Percentiles rank a stretch among this genome's conserved stretches.
Conservation (phyloP, 2,888 invertebrate genomes). For the Epiblema foenella region DNA sequence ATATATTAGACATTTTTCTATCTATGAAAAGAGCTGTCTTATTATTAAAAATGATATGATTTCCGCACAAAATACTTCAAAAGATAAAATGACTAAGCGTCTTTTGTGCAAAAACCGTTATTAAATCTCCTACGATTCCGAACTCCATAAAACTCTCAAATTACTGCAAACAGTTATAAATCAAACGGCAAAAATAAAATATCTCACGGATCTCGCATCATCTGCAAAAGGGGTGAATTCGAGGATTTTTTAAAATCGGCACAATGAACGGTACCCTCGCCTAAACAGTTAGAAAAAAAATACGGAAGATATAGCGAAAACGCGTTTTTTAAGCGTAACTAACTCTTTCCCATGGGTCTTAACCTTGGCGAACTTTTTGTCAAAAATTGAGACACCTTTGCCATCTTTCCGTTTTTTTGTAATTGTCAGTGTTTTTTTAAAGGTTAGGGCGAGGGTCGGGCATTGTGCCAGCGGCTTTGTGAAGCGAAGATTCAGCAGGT, state of each 20-base stretch:
- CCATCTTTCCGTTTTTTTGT: slow-evolving; percentile 79
- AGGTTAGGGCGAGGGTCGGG: slow-evolving; percentile 72
- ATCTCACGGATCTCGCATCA: slow-evolving; percentile 79
- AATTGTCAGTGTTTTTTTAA: slow-evolving; percentile 64
- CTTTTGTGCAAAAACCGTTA: slow-evolving; percentile 69
- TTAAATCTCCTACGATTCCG: slow-evolving; percentile 70
- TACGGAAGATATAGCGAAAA: slow-evolving; percentile 74
- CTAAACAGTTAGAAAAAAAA: slow-evolving; percentile 76
- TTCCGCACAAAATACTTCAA: slow-evolving; percentile 20
- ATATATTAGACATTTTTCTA: background rate
- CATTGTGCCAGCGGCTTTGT: slow-evolving; percentile 64
- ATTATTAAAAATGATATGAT: slow-evolving; percentile 10
- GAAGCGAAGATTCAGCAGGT: slow-evolving; percentile 72
- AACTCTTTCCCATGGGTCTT: slow-evolving; percentile 85
- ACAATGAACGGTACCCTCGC: slow-evolving; percentile 74
- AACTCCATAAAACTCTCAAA: slow-evolving; percentile 81
- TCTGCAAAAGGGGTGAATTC: slow-evolving; percentile 81
- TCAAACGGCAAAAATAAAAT: slow-evolving; percentile 73
- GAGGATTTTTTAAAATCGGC: slow-evolving; percentile 59
- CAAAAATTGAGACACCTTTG: slow-evolving; percentile 83
- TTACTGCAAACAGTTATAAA: slow-evolving; percentile 84
- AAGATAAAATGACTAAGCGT: slow-evolving; percentile 53
- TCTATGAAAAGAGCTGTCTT: slow-evolving; percentile 3
- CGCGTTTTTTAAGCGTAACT: slow-evolving; percentile 67
- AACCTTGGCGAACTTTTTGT: slow-evolving; percentile 79